A percentile compares a stretch with the other conserved stretches of the same genome.
phyloP scores from a whole-genome alignment of 2,888 invertebrate genomes.

The Gibbula magus region DNA sequence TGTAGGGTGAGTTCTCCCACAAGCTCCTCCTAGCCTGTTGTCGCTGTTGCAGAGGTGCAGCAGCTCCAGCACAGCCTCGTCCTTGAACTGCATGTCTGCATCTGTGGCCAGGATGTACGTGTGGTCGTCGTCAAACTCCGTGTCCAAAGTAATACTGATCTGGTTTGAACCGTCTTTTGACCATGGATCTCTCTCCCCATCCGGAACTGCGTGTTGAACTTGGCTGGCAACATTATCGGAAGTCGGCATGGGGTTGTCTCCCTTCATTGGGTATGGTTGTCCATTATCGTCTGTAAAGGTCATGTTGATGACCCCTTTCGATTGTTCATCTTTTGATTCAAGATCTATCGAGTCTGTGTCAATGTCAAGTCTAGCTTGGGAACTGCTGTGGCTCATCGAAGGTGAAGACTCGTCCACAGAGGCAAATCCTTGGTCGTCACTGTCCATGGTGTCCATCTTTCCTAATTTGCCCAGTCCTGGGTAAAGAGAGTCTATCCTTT shows the following conservation, averaged over 20 bases:
- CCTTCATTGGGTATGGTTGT: not conserved
- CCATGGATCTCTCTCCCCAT: slow-evolving; percentile 17
- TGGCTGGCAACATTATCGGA: not conserved
- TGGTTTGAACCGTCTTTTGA: not conserved
- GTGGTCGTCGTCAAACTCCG: slow-evolving; percentile 47
- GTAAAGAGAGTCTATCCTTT: slow-evolving; percentile 4
- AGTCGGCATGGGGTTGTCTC: not conserved
- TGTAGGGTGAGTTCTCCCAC: slow-evolving; percentile 59
- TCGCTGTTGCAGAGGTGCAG: slow-evolving; percentile 52
- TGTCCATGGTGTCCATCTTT: slow-evolving; percentile 17
- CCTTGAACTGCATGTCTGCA: slow-evolving; percentile 62
- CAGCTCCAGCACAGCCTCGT: slow-evolving; percentile 49
- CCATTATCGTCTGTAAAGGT: slow-evolving; percentile 30
- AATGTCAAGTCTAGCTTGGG: slow-evolving; percentile 30
- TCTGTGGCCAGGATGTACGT: slow-evolving; percentile 62
- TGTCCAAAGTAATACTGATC: not conserved
- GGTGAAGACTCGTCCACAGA: slow-evolving; percentile 37
- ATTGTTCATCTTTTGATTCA: not conserved
- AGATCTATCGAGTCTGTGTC: slow-evolving; percentile 27
- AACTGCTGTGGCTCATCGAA: slow-evolving; percentile 35
- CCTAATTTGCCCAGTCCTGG: not conserved
- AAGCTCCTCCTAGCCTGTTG: slow-evolving; percentile 53
- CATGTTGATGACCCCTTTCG: slow-evolving; percentile 8
- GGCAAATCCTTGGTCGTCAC: slow-evolving; percentile 36
- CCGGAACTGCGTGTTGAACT: slow-evolving; percentile 18